These are phyloP conservation scores for Pollenia angustigena DNA, from an alignment of 2,888 invertebrate genomes.

Conservation along the genomic window DNA sequence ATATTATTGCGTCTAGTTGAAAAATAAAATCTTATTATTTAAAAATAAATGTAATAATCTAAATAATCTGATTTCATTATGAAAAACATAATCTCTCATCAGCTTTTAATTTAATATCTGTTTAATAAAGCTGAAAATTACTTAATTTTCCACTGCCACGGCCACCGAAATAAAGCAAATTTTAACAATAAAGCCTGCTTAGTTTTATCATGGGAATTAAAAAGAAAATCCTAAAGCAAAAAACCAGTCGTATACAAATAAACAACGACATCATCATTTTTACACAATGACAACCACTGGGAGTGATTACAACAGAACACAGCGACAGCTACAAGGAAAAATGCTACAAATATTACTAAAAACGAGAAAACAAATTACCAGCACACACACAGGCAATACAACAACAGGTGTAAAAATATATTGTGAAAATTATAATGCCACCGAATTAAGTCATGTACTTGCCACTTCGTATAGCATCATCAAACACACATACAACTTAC, in stretches of 20 bases:
- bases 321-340: neutral
- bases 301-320: constrained; percentile 64
- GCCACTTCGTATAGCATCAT: constrained; percentile 16
- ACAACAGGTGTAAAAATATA: constrained; percentile 66
- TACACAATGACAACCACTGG: constrained; percentile 60
- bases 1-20: neutral
- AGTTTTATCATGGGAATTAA: constrained; percentile 54
- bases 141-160: constrained; percentile 51
- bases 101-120: constrained; percentile 37
- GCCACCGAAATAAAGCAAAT: constrained; percentile 1
- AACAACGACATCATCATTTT: constrained; percentile 59
- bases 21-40: neutral
- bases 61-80: constrained; percentile 29
- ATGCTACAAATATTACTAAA: constrained; percentile 18
- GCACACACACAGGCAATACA: neutral
- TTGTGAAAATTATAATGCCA: constrained; percentile 55
- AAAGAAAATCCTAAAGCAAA: neutral
- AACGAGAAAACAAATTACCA: neutral
- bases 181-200: constrained; percentile 21
- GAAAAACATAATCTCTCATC: neutral
- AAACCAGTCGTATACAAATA: constrained; percentile 3
- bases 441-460: constrained; percentile 46
- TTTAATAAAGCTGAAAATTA: constrained; percentile 64
- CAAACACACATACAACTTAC: neutral
- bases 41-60: neutral